Conservation (phyloP, 2,888 invertebrate genomes). For the Anthoptus insignis region DNA sequence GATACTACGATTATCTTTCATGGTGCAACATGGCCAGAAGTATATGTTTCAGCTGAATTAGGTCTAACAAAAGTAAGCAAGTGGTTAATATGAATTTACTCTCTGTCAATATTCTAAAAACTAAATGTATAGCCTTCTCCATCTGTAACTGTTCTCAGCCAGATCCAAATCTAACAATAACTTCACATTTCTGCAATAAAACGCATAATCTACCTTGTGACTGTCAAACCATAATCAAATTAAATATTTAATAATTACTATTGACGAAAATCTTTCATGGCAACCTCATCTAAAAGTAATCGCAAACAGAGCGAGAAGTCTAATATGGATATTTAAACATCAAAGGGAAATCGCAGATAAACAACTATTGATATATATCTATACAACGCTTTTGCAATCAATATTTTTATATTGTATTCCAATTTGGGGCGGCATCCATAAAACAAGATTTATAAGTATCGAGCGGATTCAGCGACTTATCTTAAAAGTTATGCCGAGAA, state of each 20-base stretch:
- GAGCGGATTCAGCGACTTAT: not conserved
- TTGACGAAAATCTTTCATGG: slow-evolving; percentile 7
- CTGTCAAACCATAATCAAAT: not conserved
- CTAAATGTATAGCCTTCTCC: not conserved
- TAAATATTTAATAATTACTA: not conserved
- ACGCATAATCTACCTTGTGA: not conserved
- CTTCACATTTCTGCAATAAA: not conserved
- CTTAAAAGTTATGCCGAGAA: no score
- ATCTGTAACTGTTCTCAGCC: not conserved
- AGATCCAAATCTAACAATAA: not conserved
- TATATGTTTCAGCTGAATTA: not conserved
- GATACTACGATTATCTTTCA: not conserved
- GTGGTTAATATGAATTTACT: not conserved
- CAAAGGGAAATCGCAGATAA: not conserved
- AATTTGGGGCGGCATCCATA: not conserved
- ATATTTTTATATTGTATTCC: not conserved
- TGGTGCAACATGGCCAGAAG: not conserved
- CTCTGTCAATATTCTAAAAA: not conserved
- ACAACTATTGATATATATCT: not conserved
- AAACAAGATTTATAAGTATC: not conserved
- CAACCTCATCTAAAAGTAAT: not conserved
- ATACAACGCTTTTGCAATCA: not conserved
- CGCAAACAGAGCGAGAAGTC: not conserved
- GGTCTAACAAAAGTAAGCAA: not conserved
- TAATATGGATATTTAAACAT: slow-evolving; percentile 3